Conservation (phyloP, 2,797 vertebrate genomes). For the Sebastes baramenuke region DNA sequence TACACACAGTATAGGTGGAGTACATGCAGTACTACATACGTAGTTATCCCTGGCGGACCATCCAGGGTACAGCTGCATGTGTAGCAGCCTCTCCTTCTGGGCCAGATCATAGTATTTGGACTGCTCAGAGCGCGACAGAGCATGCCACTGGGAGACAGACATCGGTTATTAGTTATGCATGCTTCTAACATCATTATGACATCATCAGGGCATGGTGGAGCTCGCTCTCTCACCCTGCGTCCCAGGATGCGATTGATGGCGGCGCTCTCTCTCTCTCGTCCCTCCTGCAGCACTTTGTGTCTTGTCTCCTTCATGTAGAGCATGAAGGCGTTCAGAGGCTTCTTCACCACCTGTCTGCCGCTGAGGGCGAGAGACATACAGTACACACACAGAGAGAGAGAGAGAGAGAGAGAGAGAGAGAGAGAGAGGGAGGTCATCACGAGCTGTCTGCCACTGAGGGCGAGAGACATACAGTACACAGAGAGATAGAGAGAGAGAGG, state of each 20-base stretch:
- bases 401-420: no score
- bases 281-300: constrained; percentile 61
- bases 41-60: constrained; percentile 87
- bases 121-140: constrained; percentile 78
- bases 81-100: constrained; percentile 90
- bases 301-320: constrained; percentile 98
- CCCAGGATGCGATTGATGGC: constrained; percentile 79
- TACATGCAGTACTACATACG: constrained; percentile 21
- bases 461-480: no score
- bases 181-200: neutral
- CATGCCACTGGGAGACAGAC: constrained; percentile 49
- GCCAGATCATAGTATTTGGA: constrained; percentile 92
- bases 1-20: no score
- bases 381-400: no score
- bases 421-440: no score
- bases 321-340: constrained; percentile 99
- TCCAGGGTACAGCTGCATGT: constrained; percentile 93
- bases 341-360: constrained; percentile 84
- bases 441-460: no score
- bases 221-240: constrained; percentile 77
- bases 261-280: constrained; percentile 54
- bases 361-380: neutral
- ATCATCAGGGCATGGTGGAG: neutral
- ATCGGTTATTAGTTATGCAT: neutral
- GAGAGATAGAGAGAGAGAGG: no score